A percentile compares a stretch with the other conserved stretches of the same genome.
phyloP scores from a whole-genome alignment of 2,113 vertebrate genomes.

The Oncorhynchus mykiss region DNA sequence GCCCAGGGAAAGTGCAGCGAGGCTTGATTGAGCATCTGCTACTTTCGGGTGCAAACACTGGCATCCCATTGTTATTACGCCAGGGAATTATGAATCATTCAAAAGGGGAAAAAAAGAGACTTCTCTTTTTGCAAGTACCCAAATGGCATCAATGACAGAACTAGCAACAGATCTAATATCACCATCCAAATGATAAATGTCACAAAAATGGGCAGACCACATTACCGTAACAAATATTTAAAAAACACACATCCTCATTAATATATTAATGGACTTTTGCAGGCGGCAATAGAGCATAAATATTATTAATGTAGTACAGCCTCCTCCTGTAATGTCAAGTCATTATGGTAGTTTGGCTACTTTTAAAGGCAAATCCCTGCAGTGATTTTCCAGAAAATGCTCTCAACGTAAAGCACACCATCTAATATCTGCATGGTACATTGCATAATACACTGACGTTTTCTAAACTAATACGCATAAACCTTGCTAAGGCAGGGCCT shows the following conservation, averaged over 20 bases:
- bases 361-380: too few relatives aligned
- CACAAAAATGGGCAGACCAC: too few relatives aligned
- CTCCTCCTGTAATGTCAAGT: too few relatives aligned
- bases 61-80: slow-evolving; percentile 43
- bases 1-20: slow-evolving; percentile 57
- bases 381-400: too few relatives aligned
- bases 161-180: too few relatives aligned
- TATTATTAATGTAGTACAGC: not conserved
- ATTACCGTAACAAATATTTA: not conserved
- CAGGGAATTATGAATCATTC: slow-evolving; percentile 47
- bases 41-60: slow-evolving; percentile 47
- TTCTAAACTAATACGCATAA: too few relatives aligned
- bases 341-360: too few relatives aligned
- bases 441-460: too few relatives aligned
- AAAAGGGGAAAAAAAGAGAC: not conserved
- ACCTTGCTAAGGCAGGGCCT: too few relatives aligned
- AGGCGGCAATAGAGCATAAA: not conserved
- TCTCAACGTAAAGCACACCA: too few relatives aligned
- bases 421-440: too few relatives aligned
- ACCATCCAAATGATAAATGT: too few relatives aligned
- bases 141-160: not conserved
- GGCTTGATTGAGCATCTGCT: slow-evolving; percentile 61
- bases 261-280: not conserved
- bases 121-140: not conserved
- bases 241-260: not conserved